phyloP scores from a whole-genome alignment of 2,888 invertebrate genomes.

The Leptopterna dolabrata region DNA sequence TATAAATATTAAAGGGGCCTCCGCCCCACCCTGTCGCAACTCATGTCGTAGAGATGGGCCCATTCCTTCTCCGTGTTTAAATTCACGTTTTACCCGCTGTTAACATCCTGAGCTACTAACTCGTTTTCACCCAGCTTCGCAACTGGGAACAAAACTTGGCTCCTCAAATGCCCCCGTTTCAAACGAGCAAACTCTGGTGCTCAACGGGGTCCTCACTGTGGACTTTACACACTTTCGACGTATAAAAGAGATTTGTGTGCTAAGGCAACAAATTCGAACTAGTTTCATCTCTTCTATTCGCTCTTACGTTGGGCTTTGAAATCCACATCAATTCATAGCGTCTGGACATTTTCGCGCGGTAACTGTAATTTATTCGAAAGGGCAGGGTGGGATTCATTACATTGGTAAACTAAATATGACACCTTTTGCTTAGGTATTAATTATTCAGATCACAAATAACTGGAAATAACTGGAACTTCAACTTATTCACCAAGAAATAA shows the following conservation, averaged over 20 bases:
- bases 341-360: too few species aligned
- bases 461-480: too few species aligned
- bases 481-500: too few species aligned
- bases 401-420: too few species aligned
- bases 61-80: background rate
- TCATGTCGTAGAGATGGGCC: background rate
- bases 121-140: background rate
- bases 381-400: too few species aligned
- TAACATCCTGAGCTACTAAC: background rate
- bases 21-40: background rate
- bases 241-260: background rate
- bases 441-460: too few species aligned
- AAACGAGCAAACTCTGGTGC: background rate
- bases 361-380: too few species aligned
- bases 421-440: too few species aligned
- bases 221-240: background rate
- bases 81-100: background rate
- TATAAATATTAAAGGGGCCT: background rate
- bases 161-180: background rate
- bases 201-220: background rate
- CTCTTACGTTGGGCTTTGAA: too few species aligned
- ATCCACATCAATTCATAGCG: too few species aligned
- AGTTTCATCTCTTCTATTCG: background rate
- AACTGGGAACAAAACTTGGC: background rate
- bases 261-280: background rate